Evolutionary conservation across 1,140 invertebrate genomes (phyloP), one percentile per base, ranked within the genome.

Genomic region (Drosophila kurseongensis): DNA sequence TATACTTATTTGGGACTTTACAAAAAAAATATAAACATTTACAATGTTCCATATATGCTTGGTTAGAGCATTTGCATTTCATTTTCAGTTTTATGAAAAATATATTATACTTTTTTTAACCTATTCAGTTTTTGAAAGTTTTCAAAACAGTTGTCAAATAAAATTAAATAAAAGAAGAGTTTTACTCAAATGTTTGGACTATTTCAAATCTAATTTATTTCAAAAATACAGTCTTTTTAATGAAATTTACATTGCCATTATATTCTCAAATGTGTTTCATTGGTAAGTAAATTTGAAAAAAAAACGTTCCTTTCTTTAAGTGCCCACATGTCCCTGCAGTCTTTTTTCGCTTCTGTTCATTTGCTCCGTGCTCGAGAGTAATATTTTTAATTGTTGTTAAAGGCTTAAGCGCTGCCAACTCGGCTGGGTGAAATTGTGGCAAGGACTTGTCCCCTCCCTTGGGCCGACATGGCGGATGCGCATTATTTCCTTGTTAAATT

Each of bases 341-440:
- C 35, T 51, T 42, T 42, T 67, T 65, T 35, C 44, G n/a, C 60
- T 44, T 14, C 27, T 65, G 29, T 67, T 55, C 52, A 36, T 52
- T 55, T 44, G 52, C 41, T 50, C 42, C 16, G 32, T 67, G 63
- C 69, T 81, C 65, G 68, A 58, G 52, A 67, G 72, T 63, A 83
- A 80, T 80, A 88, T 89, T 80, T 86, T 89, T 89, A 88, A 88
- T 88, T 88, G 83, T 89, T 89, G 84, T 83, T 83, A 74, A 88
- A 83, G 84, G 83, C 66, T 88, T 88, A 89, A 88, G 84, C 72
- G 52, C 56, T 52, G 54, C 68, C 60, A 65, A 38, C 36, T 35
- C 59, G 10, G 36, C 59, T 48, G 55, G 65, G 71, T 57, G 75
- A 63, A 52, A 65, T 66, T 76, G 80, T 41, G 52, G 75, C 72